Percentiles rank a stretch among this genome's conserved stretches.
Evolutionary conservation across 2,797 vertebrate genomes (phyloP).

Genomic region (Scolopax bukidnonensis): DNA sequence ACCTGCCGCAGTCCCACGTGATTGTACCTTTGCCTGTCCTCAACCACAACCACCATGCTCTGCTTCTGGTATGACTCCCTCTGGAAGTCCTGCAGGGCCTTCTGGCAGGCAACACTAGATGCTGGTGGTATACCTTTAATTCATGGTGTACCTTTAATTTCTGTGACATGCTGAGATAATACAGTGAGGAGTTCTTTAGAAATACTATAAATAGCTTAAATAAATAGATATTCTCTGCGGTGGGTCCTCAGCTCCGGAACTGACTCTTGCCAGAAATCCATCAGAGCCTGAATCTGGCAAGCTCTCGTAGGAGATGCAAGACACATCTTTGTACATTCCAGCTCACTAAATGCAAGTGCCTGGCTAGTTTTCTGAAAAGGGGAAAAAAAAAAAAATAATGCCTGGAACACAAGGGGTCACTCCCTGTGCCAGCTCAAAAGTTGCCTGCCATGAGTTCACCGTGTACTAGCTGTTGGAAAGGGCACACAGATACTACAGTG

Average conservation of each 20-base stretch:
- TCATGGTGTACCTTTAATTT: conserved; percentile 62
- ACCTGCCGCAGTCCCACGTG: background rate
- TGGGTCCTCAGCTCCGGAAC: conserved; percentile 68
- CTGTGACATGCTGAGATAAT: conserved; percentile 59
- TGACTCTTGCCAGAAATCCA: conserved; percentile 69
- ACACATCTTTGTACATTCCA: conserved; percentile 61
- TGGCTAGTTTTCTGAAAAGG: background rate
- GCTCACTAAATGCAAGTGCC: conserved; percentile 30
- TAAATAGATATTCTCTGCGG: conserved; percentile 72
- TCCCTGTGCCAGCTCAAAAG: conserved; percentile 19
- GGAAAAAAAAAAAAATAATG: background rate
- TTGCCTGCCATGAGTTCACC: background rate
- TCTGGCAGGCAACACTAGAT: background rate
- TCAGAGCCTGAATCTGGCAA: conserved; percentile 65
- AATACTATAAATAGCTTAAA: conserved; percentile 70
- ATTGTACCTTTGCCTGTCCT: background rate
- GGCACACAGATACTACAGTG: background rate
- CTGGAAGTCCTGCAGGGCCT: background rate
- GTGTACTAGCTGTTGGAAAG: background rate
- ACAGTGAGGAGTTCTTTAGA: conserved; percentile 67
- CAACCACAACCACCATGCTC: rapidly evolving
- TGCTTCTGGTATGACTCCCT: background rate
- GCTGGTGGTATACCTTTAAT: conserved; percentile 27
- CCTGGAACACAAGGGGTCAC: conserved; percentile 11
- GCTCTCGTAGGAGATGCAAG: conserved; percentile 40